Evolutionary conservation across 2,113 vertebrate species (phyloP).

Genomic region (Rissa tridactyla): DNA sequence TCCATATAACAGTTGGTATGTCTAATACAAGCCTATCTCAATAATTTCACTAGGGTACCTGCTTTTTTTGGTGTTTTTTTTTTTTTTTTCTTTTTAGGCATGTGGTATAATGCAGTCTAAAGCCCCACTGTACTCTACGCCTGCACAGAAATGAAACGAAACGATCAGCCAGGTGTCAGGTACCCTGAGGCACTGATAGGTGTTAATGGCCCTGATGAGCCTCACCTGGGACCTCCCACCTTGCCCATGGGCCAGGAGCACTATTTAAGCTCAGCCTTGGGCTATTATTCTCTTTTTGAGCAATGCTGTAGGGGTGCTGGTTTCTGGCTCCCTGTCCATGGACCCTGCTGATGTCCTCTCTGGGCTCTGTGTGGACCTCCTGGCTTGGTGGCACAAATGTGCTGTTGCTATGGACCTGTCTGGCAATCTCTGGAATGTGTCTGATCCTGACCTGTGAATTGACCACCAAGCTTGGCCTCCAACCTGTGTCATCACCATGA

Average conservation of each 20-base stretch:
- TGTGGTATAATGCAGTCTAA: neutral
- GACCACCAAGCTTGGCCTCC: neutral
- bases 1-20: neutral
- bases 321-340: rapidly evolving
- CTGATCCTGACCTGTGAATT: neutral
- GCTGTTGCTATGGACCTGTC: rapidly evolving
- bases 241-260: neutral
- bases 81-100: neutral
- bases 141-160: neutral
- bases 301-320: rapidly evolving
- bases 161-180: neutral
- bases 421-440: neutral
- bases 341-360: rapidly evolving
- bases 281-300: rapidly evolving
- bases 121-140: neutral
- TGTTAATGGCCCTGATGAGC: neutral
- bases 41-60: neutral
- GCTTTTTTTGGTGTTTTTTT: neutral
- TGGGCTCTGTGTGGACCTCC: rapidly evolving
- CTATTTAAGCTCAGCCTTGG: neutral
- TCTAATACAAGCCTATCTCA: neutral
- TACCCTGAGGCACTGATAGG: neutral
- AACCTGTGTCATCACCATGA: rapidly evolving
- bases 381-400: neutral
- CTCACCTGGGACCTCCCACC: neutral